These are phyloP conservation scores for Eudasyphora cyanicolor DNA, from an alignment of 2,888 invertebrate genomes.

Conservation along the genomic window DNA sequence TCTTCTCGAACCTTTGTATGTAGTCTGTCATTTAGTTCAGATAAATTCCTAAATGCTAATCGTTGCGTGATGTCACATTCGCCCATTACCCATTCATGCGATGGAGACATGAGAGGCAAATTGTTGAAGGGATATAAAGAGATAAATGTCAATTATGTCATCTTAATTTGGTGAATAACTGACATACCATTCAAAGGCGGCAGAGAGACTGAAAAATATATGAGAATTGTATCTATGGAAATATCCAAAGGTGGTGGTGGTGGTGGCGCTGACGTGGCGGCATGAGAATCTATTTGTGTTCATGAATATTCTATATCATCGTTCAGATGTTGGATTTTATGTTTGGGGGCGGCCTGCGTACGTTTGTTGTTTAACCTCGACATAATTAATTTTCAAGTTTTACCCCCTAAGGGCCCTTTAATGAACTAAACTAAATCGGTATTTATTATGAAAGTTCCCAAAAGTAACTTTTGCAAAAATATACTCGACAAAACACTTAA, in stretches of 20 bases:
- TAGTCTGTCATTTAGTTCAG: background rate
- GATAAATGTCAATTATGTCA: conserved; percentile 27
- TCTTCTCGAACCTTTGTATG: too few relatives aligned
- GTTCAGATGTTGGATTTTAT: too few relatives aligned
- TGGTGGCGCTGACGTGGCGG: too few relatives aligned
- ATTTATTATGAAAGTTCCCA: background rate
- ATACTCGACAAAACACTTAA: background rate
- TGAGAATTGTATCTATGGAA: too few relatives aligned
- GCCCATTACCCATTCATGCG: background rate
- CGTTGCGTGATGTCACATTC: background rate
- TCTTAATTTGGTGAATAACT: background rate
- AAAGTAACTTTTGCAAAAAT: background rate
- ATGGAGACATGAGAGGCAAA: background rate
- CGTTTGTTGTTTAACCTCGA: background rate
- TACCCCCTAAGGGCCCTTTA: background rate
- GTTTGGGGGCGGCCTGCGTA: too few relatives aligned
- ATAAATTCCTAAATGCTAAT: background rate
- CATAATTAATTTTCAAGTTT: conserved; percentile 34
- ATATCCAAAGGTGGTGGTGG: background rate
- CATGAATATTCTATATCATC: too few relatives aligned
- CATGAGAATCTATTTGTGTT: too few relatives aligned
- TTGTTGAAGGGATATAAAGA: conserved; percentile 1
- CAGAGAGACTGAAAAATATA: too few relatives aligned
- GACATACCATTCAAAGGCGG: background rate
- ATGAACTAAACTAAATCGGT: background rate